Percentiles rank a stretch among this genome's conserved stretches.
These are phyloP conservation scores for Cisticola juncidis DNA, from an alignment of 2,113 vertebrate genomes.

Conservation along the genomic window DNA sequence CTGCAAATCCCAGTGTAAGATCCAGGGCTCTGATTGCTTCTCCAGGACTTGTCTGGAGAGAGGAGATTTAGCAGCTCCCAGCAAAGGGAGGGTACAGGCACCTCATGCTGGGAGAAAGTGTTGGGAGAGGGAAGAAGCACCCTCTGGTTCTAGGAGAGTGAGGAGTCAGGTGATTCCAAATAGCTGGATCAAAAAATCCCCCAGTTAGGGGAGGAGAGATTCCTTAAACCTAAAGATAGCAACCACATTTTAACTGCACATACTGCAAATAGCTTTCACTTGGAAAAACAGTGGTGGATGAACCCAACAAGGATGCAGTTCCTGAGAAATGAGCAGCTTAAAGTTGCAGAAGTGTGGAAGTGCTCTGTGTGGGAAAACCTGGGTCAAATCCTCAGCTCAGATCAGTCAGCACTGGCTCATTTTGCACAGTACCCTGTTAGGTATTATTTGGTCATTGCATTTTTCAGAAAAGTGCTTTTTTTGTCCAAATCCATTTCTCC, in stretches of 20 bases:
- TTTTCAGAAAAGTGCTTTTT: background rate
- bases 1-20: fast-evolving
- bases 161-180: background rate
- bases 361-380: background rate
- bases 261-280: background rate
- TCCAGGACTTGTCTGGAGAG: background rate
- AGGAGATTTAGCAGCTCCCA: background rate
- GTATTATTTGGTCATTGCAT: background rate
- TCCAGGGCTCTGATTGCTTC: background rate
- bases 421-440: background rate
- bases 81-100: background rate
- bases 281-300: background rate
- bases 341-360: background rate
- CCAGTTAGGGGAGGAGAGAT: background rate
- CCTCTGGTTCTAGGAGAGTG: background rate
- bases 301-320: background rate
- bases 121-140: background rate
- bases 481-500: background rate
- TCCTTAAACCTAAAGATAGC: background rate
- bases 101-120: background rate
- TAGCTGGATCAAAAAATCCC: background rate
- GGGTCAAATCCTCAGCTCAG: background rate
- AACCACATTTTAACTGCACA: fast-evolving
- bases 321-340: background rate
- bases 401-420: background rate